Conservation (phyloP, 2,888 invertebrate species). For the Corythucha ciliata region DNA sequence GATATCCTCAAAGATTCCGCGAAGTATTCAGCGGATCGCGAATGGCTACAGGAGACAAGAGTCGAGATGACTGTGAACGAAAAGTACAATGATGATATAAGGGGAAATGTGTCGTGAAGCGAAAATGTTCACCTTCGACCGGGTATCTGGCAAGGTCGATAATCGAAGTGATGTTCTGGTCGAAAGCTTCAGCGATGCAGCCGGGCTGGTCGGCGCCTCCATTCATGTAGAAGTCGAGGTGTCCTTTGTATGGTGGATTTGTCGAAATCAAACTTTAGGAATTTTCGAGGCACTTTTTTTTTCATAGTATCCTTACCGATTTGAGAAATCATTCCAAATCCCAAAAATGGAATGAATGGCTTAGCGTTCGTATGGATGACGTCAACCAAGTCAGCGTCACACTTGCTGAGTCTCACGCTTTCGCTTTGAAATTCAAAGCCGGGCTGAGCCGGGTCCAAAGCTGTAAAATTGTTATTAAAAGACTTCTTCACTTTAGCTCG, state of each 20-base stretch:
- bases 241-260: constrained; percentile 27
- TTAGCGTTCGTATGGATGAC: constrained; percentile 54
- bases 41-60: constrained; percentile 53
- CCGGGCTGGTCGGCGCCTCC: constrained; percentile 59
- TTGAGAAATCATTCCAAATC: constrained; percentile 50
- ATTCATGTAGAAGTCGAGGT: constrained; percentile 60
- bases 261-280: background rate
- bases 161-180: constrained; percentile 32
- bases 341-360: constrained; percentile 46
- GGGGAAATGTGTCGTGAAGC: background rate
- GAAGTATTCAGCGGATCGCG: constrained; percentile 50
- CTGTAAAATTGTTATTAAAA: constrained; percentile 36
- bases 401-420: constrained; percentile 46
- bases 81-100: background rate
- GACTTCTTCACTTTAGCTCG: background rate
- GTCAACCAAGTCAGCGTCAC: constrained; percentile 53
- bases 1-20: constrained; percentile 49
- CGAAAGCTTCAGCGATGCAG: constrained; percentile 41
- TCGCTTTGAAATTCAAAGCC: constrained; percentile 46
- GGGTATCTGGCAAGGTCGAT: constrained; percentile 37
- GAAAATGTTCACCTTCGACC: constrained; percentile 33
- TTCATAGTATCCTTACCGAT: constrained; percentile 41
- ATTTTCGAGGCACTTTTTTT: background rate
- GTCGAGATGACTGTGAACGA: constrained; percentile 35
- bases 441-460: constrained; percentile 55